A percentile compares a stretch with the other conserved stretches of the same genome.
Conservation (phyloP, 1,140 invertebrate genomes). For the Conopomorpha cramerella region DNA sequence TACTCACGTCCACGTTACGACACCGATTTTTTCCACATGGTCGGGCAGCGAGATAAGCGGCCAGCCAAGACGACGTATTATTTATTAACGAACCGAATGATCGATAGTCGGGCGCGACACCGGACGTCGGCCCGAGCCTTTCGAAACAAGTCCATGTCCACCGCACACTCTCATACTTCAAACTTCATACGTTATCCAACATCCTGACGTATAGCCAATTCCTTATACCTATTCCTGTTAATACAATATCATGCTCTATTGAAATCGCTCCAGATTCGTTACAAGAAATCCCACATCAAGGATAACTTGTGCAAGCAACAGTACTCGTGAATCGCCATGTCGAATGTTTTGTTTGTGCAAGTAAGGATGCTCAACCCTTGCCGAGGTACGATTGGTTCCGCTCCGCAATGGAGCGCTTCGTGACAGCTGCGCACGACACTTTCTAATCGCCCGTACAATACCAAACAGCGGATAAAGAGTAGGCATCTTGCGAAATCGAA, state of each 20-base stretch:
- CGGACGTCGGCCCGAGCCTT: slow-evolving; percentile 39
- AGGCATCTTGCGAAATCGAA: slow-evolving; percentile 32
- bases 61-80: slow-evolving; percentile 52
- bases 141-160: slow-evolving; percentile 38
- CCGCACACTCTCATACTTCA: slow-evolving; percentile 11
- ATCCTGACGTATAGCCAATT: neutral
- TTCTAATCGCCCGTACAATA: slow-evolving; percentile 50
- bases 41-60: slow-evolving; percentile 53
- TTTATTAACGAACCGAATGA: slow-evolving; percentile 61
- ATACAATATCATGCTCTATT: too few relatives aligned
- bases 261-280: too few relatives aligned
- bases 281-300: too few relatives aligned
- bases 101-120: slow-evolving; percentile 56
- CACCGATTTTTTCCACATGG: slow-evolving; percentile 58
- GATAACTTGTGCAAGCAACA: too few relatives aligned
- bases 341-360: slow-evolving; percentile 48
- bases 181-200: too few relatives aligned
- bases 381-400: slow-evolving; percentile 39
- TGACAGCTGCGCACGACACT: slow-evolving; percentile 52
- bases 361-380: slow-evolving; percentile 42
- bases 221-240: neutral
- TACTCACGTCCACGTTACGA: slow-evolving; percentile 54
- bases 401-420: slow-evolving; percentile 41
- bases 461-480: slow-evolving; percentile 36
- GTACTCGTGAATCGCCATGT: slow-evolving; percentile 31